Percentiles rank a stretch among this genome's conserved stretches.
Evolutionary conservation across 2,797 vertebrate species (phyloP).

Genomic region (Lacerta bilineata): DNA sequence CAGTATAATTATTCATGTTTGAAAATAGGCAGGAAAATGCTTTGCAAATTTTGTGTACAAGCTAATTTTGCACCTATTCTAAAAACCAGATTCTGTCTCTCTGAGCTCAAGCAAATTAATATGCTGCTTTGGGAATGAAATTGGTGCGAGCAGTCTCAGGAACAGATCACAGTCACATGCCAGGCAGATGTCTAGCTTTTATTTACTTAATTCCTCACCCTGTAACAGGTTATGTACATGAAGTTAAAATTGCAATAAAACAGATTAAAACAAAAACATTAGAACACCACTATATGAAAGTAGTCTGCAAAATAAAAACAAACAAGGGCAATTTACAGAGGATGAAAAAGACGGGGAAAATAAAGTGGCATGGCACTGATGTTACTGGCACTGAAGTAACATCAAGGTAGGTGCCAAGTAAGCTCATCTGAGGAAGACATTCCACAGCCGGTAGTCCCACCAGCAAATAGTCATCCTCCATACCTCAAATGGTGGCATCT

Average conservation of each 20-base stretch:
- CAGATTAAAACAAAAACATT: not conserved
- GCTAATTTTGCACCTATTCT: constrained; percentile 2
- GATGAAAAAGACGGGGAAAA: not conserved
- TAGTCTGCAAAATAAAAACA: not conserved
- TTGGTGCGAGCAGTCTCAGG: not conserved
- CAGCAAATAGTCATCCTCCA: not conserved
- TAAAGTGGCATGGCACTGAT: not conserved
- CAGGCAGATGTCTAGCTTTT: constrained; percentile 8
- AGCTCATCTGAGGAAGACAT: not conserved
- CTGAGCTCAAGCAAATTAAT: not conserved
- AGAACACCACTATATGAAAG: not conserved
- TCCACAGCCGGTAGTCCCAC: not conserved
- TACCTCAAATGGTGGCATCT: not conserved
- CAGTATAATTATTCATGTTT: constrained; percentile 17
- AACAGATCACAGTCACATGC: not conserved
- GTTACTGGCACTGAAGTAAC: not conserved
- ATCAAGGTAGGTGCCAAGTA: not conserved
- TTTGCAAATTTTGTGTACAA: fast-evolving
- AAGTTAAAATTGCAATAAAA: constrained; percentile 3
- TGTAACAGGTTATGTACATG: not conserved
- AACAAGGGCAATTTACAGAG: not conserved
- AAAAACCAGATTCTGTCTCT: not conserved
- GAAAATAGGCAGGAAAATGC: not conserved
- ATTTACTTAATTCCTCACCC: not conserved
- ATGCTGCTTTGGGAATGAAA: not conserved